Percentiles rank a stretch among this genome's conserved stretches.
phyloP scores from a whole-genome alignment of 2,888 invertebrate genomes.

The Clunio marinus region DNA sequence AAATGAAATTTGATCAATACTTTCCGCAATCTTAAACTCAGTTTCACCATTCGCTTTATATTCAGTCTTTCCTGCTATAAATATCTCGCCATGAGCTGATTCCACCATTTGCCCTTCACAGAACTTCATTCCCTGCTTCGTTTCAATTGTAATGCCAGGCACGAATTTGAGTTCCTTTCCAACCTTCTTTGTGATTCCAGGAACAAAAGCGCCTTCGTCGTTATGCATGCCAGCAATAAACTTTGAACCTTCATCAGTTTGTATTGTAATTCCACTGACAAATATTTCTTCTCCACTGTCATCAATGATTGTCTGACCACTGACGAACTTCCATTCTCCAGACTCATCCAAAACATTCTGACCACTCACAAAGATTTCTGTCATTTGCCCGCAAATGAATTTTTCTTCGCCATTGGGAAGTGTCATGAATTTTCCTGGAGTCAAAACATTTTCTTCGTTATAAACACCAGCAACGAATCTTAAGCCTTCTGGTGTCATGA shows the following conservation, averaged over 20 bases:
- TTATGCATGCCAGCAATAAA: slow-evolving; percentile 65
- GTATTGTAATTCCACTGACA: slow-evolving; percentile 61
- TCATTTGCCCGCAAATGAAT: slow-evolving; percentile 61
- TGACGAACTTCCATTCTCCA: slow-evolving; percentile 60
- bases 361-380: slow-evolving; percentile 62
- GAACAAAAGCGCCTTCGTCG: slow-evolving; percentile 55
- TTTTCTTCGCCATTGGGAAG: slow-evolving; percentile 53
- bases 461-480: slow-evolving; percentile 61
- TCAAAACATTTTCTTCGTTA: slow-evolving; percentile 54
- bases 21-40: slow-evolving; percentile 58
- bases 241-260: slow-evolving; percentile 59
- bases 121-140: slow-evolving; percentile 61
- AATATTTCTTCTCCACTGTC: slow-evolving; percentile 56
- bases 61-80: slow-evolving; percentile 60
- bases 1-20: slow-evolving; percentile 57
- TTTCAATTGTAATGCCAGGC: slow-evolving; percentile 60
- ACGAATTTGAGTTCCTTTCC: slow-evolving; percentile 54
- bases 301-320: slow-evolving; percentile 59
- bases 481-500: slow-evolving; percentile 58
- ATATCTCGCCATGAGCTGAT: slow-evolving; percentile 57
- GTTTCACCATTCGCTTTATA: slow-evolving; percentile 54
- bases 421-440: slow-evolving; percentile 60
- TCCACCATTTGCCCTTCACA: slow-evolving; percentile 63
- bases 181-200: slow-evolving; percentile 56
- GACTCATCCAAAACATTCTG: slow-evolving; percentile 55